Percentiles rank a stretch among this genome's conserved stretches.
Conservation (phyloP, 2,113 vertebrate genomes). For the Cinclus cinclus region DNA sequence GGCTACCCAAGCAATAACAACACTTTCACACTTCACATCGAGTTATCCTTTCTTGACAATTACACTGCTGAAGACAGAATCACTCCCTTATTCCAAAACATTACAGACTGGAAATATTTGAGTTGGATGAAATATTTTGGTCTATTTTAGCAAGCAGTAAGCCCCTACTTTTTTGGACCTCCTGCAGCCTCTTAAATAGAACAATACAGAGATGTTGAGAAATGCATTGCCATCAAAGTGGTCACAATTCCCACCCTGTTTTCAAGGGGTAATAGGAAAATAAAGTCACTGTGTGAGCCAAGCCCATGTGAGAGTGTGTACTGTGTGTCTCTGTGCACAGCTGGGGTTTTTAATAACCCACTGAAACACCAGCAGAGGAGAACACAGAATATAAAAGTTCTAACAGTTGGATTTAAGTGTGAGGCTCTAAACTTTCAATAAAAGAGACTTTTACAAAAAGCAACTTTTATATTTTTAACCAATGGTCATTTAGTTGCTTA, state of each 20-base stretch:
- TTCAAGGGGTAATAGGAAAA: not conserved
- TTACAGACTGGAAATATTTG: constrained; percentile 66
- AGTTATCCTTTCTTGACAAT: not conserved
- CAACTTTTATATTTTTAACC: not conserved
- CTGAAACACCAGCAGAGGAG: not conserved
- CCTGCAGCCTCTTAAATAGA: not conserved
- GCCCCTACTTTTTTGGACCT: not conserved
- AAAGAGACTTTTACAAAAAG: not conserved
- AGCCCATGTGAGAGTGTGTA: fast-evolving
- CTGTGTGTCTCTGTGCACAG: fast-evolving
- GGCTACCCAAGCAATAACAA: not conserved
- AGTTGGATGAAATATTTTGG: constrained; percentile 6
- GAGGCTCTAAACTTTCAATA: not conserved
- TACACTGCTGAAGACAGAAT: not conserved
- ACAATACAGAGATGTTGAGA: not conserved
- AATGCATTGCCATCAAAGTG: not conserved
- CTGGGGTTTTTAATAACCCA: not conserved
- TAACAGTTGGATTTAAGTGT: not conserved
- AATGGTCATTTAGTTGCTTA: not conserved
- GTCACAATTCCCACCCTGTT: not conserved
- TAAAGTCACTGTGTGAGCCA: not conserved
- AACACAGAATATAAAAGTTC: not conserved
- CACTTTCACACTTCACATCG: not conserved
- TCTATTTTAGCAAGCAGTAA: not conserved
- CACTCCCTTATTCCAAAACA: not conserved